A percentile compares a stretch with the other conserved stretches of the same genome.
Conservation (phyloP, 2,797 vertebrate species). For the Pangasius larnaudii region DNA sequence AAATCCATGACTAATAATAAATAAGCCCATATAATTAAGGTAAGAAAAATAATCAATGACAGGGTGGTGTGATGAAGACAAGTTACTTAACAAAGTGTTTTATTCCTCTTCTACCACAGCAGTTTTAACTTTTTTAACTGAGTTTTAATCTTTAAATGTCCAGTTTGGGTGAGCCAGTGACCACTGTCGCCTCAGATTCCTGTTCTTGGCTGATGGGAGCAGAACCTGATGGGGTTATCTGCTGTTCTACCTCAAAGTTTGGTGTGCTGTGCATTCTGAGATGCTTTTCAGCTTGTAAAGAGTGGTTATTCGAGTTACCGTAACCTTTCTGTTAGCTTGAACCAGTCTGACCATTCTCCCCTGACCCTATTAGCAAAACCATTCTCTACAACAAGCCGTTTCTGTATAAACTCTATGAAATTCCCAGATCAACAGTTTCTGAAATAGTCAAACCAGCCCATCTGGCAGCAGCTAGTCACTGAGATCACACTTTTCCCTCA, state of each 20-base stretch:
- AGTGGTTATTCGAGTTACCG: no score
- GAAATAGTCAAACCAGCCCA: not conserved
- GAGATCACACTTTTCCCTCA: not conserved
- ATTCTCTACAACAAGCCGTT: no score
- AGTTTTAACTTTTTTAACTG: no score
- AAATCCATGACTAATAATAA: no score
- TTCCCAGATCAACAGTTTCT: not conserved
- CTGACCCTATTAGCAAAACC: no score
- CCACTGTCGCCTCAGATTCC: no score
- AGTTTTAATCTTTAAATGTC: not conserved
- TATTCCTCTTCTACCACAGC: not conserved
- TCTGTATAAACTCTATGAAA: not conserved
- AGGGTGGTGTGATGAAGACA: not conserved
- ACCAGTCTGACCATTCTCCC: no score
- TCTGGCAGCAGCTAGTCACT: not conserved
- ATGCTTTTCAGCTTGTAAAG: no score
- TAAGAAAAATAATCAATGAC: not conserved
- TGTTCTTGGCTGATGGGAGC: not conserved
- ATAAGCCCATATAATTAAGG: not conserved
- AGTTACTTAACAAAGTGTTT: not conserved
- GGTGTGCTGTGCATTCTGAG: no score
- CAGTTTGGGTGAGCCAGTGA: not conserved
- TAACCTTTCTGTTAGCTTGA: no score
- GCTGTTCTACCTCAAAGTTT: no score
- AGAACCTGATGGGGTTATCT: no score